Evolutionary conservation across 2,113 vertebrate species (phyloP).

Genomic region (Deroptyus accipitrinus): DNA sequence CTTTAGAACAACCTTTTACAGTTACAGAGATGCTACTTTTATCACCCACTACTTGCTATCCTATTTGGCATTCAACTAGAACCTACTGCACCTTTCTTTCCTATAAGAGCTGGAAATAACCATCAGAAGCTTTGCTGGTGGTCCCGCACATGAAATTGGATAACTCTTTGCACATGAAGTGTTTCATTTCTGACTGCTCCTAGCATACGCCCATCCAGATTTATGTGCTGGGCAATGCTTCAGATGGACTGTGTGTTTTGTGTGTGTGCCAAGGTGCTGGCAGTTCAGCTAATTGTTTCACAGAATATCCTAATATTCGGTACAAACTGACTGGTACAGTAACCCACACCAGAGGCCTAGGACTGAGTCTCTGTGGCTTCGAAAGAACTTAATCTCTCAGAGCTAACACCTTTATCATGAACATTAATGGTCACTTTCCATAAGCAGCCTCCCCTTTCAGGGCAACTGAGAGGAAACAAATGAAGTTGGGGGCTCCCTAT

Average conservation of each 20-base stretch:
- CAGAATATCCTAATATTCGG: not conserved
- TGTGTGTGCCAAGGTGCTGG: not conserved
- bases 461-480: not conserved
- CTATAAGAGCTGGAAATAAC: not conserved
- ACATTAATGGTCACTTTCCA: not conserved
- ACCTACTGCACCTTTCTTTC: not conserved
- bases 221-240: not conserved
- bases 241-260: not conserved
- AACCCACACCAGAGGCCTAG: not conserved
- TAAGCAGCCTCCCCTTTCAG: not conserved
- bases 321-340: not conserved
- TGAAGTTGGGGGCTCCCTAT: not conserved
- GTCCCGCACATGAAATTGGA: not conserved
- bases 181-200: not conserved
- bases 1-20: slow-evolving; percentile 13
- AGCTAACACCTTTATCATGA: not conserved
- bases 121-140: not conserved
- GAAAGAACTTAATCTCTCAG: not conserved
- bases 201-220: not conserved
- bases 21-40: not conserved
- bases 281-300: not conserved
- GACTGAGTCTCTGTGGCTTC: not conserved
- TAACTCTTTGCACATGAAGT: not conserved
- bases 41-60: not conserved
- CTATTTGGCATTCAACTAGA: not conserved